Base-by-base conservation (phyloP, 2,113 vertebrate genomes). In the Symphodus melops region DNA sequence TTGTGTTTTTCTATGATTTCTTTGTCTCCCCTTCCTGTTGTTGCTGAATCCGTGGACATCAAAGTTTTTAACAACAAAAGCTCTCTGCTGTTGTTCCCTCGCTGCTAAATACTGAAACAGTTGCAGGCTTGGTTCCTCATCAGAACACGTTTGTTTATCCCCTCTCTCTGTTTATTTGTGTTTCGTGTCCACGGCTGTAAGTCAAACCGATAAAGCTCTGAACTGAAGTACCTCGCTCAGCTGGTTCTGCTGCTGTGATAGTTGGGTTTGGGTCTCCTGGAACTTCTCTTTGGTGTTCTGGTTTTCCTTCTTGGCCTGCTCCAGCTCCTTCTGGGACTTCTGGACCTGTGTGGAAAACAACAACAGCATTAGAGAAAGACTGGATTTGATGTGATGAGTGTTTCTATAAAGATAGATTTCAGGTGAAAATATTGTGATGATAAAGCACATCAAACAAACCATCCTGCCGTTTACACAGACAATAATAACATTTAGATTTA, bases 251-350 rank as follows among this genome's bases (percentile, higher is more conserved):
- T 71, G 79, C 68, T 88, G 81, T 3, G 71, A 66, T 58, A 79
- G 58, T 56, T 90, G 88, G 72, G 80, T 92, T 55, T 92, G 89
- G 42, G 86, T 52, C 3, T 92, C 88, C 68, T 87, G 82, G 10
- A 84, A 21, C 65, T 87, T 90, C 2, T 91, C 88, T 71, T 91
- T 88, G 58, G 36, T 56, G 61, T 92, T 81, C 14, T 91, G 90
- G 72, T 56, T 86, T 78, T 93, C 92, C 66, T 91, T 91, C 59
- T 79, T 86, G n/a, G 80, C 69, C 17, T 80, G 82, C 36, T 90
- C 86, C 68, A 88, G 41, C 21, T 88, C 84, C 12, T 96, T 93
- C 44, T 95, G 92, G 21, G 94, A 94, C 33, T 96, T 95, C 56
- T 96, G 92, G 65, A 94, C 94, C 89, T 91, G 86, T 1, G 82